phyloP scores from a whole-genome alignment of 2,888 invertebrate genomes.

The Diogma glabrata region DNA sequence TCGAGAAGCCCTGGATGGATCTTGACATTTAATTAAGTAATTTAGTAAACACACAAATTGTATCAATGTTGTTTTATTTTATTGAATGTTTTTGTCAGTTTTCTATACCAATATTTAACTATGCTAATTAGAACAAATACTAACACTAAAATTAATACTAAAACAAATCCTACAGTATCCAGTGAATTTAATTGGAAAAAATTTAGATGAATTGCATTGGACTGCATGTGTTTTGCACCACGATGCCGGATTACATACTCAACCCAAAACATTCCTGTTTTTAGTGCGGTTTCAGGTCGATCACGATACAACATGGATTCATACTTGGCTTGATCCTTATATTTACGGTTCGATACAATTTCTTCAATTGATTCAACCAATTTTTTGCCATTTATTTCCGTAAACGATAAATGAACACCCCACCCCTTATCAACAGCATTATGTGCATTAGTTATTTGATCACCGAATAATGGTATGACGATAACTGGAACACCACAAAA shows the following conservation, averaged over 20 bases:
- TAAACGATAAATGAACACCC: neutral
- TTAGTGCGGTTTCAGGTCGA: neutral
- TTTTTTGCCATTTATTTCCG: neutral
- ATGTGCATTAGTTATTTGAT: conserved; percentile 1
- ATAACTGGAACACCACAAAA: neutral
- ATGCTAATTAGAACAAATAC: no score
- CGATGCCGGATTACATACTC: conserved; percentile 9
- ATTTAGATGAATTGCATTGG: no score
- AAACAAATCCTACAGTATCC: no score
- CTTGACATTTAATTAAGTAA: no score
- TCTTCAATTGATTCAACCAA: neutral
- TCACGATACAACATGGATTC: neutral
- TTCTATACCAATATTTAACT: no score
- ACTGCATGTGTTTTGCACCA: no score
- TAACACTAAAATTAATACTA: no score
- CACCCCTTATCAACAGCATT: neutral
- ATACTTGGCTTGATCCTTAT: neutral
- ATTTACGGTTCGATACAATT: neutral
- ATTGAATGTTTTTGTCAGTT: no score
- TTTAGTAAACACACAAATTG: no score
- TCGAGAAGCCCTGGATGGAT: no score
- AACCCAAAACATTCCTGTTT: conserved; percentile 5
- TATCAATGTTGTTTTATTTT: no score
- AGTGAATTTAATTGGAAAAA: no score
- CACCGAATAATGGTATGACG: neutral